Base-by-base conservation (phyloP, 2,888 invertebrate species). In the Gymnocheta viridis region DNA sequence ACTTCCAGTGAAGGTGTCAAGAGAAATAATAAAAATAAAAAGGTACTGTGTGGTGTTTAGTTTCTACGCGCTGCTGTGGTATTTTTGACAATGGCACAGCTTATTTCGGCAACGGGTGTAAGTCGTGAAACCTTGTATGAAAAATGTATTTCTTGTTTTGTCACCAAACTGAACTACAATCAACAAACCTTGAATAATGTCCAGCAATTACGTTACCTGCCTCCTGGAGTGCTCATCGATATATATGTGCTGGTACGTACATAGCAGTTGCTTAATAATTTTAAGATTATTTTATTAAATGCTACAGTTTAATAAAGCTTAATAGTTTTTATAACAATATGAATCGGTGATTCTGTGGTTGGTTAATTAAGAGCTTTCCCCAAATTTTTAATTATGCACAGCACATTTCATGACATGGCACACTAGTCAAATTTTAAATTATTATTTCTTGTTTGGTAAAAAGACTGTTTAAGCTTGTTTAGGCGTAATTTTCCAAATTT, bases 191-290 rank as follows among this genome's bases (percentile, higher is more conserved):
- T 92, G 86, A 88, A 91, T 74, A 89, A 88, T 69, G 89, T 91
- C 58, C 88, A 89, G 79, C 88, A 89, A 67, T 81, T 92, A 78
- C 89, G 90, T 7, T 90, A 90, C 80, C 79, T 92, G 86, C 92
- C 92, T 72, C 89, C 89, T 38, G 89, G 88, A 81, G 87, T 92
- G 41, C 89, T 91, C 49, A 89, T 90, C 70, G 92, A 92, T 88
- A 90, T 92, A 77, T 92, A 92, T 85, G 88, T 89, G 72, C 87
- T 89, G 89, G 92, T 92, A 87, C 90, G 90, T 89, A 17, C 9
- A 17, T 4, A 14, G 3, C 1, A 14, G 3, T 4, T 2, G 14
- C 4, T 38, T 38, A 9, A 38, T 38, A 2, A n/a, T n/a, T n/a
- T n/a, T n/a, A n/a, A n/a, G n/a, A n/a, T n/a, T n/a, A n/a, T n/a